These are phyloP conservation scores for Oceanodroma leucorhoa DNA, from an alignment of 2,797 vertebrate genomes.

Conservation along the genomic window DNA sequence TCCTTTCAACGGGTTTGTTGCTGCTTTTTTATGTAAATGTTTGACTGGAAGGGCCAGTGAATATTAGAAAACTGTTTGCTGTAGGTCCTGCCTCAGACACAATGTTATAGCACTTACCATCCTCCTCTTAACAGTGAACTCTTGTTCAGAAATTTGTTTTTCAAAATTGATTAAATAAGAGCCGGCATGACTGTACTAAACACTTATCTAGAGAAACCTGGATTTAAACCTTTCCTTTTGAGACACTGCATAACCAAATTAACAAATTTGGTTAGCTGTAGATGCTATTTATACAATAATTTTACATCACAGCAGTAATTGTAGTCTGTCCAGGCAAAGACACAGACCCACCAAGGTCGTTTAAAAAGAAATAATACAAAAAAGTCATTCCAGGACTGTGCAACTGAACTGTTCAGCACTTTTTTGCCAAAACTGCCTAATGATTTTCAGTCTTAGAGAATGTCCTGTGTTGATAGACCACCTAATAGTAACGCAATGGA, in stretches of 20 bases:
- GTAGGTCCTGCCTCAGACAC: background rate
- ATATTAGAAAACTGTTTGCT: background rate
- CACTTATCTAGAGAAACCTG: background rate
- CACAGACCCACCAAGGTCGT: background rate
- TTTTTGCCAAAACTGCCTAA: background rate
- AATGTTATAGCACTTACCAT: rapidly evolving
- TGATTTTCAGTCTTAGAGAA: background rate
- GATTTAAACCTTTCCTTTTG: background rate
- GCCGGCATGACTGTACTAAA: background rate
- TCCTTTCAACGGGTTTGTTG: background rate
- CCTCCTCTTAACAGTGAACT: background rate
- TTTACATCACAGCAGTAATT: background rate
- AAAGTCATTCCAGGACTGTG: background rate
- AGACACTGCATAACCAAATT: background rate
- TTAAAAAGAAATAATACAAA: background rate
- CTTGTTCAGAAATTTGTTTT: background rate
- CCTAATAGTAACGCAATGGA: background rate
- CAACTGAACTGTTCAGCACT: background rate
- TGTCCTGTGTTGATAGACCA: background rate
- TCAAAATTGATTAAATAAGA: background rate
- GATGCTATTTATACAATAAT: background rate
- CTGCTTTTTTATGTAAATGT: background rate
- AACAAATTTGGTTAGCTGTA: background rate
- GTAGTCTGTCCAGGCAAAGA: background rate
- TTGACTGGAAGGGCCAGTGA: background rate